Evolutionary conservation across 2,797 vertebrate genomes (phyloP).

Genomic region (Geotrypetes seraphini): DNA sequence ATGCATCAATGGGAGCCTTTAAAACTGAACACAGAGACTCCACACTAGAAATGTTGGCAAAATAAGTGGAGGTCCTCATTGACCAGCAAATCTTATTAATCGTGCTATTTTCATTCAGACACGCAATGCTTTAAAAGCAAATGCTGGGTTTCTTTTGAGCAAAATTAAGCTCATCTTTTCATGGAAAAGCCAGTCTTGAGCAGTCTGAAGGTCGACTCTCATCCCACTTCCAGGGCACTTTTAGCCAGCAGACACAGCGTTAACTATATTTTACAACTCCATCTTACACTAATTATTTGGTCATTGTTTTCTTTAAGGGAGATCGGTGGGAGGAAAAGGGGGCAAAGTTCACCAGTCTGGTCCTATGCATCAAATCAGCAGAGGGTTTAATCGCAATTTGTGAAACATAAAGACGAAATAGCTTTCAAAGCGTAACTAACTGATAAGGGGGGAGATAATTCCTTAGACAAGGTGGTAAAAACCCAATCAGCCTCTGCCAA

Average conservation of each 20-base stretch:
- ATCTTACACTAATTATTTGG: slow-evolving; percentile 43
- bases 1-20: too few relatives aligned
- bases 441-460: slow-evolving; percentile 23
- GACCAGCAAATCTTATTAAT: too few relatives aligned
- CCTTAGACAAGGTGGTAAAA: slow-evolving; percentile 20
- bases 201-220: slow-evolving; percentile 29
- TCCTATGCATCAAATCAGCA: slow-evolving; percentile 42
- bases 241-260: slow-evolving; percentile 47
- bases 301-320: slow-evolving; percentile 34
- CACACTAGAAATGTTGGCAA: too few relatives aligned
- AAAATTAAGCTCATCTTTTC: too few relatives aligned
- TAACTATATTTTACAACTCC: slow-evolving; percentile 52
- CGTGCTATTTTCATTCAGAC: too few relatives aligned
- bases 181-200: too few relatives aligned
- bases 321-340: too few relatives aligned
- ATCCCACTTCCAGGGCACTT: slow-evolving; percentile 27
- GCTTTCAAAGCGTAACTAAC: slow-evolving; percentile 22
- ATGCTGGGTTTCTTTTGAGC: too few relatives aligned
- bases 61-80: too few relatives aligned
- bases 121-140: too few relatives aligned
- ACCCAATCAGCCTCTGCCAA: slow-evolving; percentile 27
- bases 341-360: slow-evolving; percentile 38
- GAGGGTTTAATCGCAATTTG: slow-evolving; percentile 39
- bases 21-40: too few relatives aligned
- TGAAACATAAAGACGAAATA: slow-evolving; percentile 34